Base-by-base conservation (phyloP, 2,888 invertebrate species). In the Andrena bicolor region DNA sequence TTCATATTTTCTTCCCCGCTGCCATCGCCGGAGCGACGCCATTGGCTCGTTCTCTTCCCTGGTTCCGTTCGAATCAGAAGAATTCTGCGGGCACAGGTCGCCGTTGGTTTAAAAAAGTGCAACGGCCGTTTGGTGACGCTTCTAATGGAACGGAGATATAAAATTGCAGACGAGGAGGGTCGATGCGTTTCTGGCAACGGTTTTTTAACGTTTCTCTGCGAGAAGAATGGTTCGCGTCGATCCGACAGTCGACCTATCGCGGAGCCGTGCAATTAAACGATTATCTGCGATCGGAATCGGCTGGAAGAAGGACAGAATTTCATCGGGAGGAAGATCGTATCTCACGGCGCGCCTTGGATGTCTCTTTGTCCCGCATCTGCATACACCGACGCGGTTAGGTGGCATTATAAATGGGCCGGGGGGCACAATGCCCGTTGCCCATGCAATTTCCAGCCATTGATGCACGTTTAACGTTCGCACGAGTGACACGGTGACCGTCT, bases 401-500 rank as follows among this genome's bases (percentile, higher is more conserved):
- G 81, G 56, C 76, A 80, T 74, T 80, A 69, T 80, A 76, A 77
- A 76, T 72, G 35, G 76, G 48, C 32, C 70, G 41, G 61, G 41
- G 61, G 16, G 49, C 61, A 88, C 87, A 87, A 88, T 85, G 81
- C 61, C 41, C 65, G 58, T 56, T 74, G 85, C 83, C 89, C 75
- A 83, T 88, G 89, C 89, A 90, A 91, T 89, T 89, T 90, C 88
- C 81, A 82, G 32, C 80, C 76, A 90, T 91, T 86, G 80, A 84
- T 74, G 69, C 83, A 85, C 86, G 89, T 90, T 91, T 90, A 91
- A 87, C 87, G 88, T 89, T 87, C 84, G 89, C 87, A 84, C 87
- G 87, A 88, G 86, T 90, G 89, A 90, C 90, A 90, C 89, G 87
- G 90, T 90, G 86, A 91, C 89, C 89, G 89, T 91, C 92, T 91